Evolutionary conservation across 2,888 invertebrate species (phyloP), one percentile per base, ranked within the genome.

Genomic region (Nasonia oneida): DNA sequence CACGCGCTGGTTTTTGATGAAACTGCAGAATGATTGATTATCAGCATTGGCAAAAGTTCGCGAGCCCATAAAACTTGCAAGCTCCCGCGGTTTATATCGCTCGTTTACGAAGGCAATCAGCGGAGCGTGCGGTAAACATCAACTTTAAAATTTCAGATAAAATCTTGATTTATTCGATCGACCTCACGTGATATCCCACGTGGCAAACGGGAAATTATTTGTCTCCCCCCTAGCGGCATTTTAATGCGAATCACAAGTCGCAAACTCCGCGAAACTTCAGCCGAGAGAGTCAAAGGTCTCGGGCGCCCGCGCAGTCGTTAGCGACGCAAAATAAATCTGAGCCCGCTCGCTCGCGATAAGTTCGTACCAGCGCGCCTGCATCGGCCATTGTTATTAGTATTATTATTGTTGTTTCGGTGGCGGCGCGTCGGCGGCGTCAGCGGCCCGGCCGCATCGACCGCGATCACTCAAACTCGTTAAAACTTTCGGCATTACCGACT

Each of bases 401-500:
- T 91, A 91, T 92, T 91, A 91, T 92, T 92, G 90, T 92, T 91
- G 91, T 92, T 92, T 92, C 91, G 91, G 47, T 47, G 47, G 42
- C 42, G 18, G 57, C 57, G 92, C 18, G 71, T 33, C 42, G 42
- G 64, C 23, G 33, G 92, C 18, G 71, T 33, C 42, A 29, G 64
- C 23, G 33, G 23, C 57, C 8, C 57, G 57, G 73, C 90, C 90
- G 90, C 92, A 93, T 93, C 92, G 93, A 92, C 92, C 91, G 90
- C 91, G 92, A 93, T 93, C 93, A 92, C 90, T 93, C 93, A 92
- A 93, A 93, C 92, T 93, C 93, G 93, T 93, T 93, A 93, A 93
- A 93, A 93, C 93, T 93, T 93, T 93, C 88, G 90, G 90, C 92
- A 93, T 93, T 93, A 91, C 91, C 89, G 90, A 91, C 90, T 92